Conservation (phyloP, 2,797 vertebrate species). For the Falco cherrug region DNA sequence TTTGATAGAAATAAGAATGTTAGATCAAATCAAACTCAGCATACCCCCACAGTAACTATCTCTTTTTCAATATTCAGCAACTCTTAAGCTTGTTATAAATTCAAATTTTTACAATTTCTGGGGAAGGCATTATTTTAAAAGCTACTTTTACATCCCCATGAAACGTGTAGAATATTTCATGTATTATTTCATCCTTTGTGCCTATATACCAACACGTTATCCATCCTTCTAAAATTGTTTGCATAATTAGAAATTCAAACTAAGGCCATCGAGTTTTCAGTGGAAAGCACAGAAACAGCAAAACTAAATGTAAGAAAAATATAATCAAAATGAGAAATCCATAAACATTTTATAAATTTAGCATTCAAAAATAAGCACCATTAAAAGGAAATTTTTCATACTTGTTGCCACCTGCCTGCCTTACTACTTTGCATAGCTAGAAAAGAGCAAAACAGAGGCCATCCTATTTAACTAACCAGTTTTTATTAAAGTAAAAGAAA, state of each 20-base stretch:
- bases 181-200: neutral
- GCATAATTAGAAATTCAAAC: neutral
- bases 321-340: neutral
- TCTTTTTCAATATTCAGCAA: neutral
- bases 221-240: neutral
- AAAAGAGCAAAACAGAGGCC: conserved; percentile 64
- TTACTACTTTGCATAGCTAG: conserved; percentile 66
- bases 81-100: neutral
- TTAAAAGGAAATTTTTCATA: conserved; percentile 30
- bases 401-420: conserved; percentile 67
- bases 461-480: conserved; percentile 79
- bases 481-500: conserved; percentile 80
- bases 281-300: neutral
- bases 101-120: neutral
- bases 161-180: neutral
- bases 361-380: neutral
- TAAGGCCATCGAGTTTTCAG: neutral
- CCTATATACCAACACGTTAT: neutral
- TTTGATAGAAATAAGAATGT: neutral
- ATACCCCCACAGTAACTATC: neutral
- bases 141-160: neutral
- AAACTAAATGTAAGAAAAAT: neutral
- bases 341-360: neutral
- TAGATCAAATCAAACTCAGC: neutral
- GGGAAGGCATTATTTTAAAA: neutral